Base-by-base conservation (phyloP, 2,113 vertebrate species). In the Prolemur simus region DNA sequence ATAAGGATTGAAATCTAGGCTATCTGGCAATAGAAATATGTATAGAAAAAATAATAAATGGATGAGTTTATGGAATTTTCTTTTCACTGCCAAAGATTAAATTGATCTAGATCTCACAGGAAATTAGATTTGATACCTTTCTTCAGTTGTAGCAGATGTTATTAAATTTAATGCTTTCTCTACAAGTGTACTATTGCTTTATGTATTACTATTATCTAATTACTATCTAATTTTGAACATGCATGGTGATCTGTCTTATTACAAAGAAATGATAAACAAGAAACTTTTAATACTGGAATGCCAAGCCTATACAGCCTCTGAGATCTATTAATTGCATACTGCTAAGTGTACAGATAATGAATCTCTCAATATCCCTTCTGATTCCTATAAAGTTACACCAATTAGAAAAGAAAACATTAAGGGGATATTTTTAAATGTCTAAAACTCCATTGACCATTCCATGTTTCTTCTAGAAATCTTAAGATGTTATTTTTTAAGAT, bases 131-230 rank as follows among this genome's bases (percentile, higher is more conserved):
- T 82, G 37, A 74, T 88, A 64, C 20, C 34, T 87, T 71, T 92
- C 81, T 82, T 97, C 49, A 60, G 64, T 47, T 47, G 34, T 52
- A 93, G 5, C 66, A 17, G 54, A 71, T 54, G 60, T 69, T 86
- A 96, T 88, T 91, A 96, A 93, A 91, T 94, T 88, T 69, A 96
- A 68, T 93, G 49, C 39, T 96, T 93, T 89, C 17, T 32, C 15
- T 95, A 88, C 82, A 93, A 45, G 13, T 85, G 14, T 82, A 93
- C 34, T 95, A 83, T 64, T 91, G 83, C 37, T 81, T 96, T 86
- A 86, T 73, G n/a, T 60, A 47, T 93, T 93, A 71, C 60, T 77
- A 15, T 91, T 95, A 96, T 88, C 71, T 96, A 96, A 88, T 96
- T 96, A 93, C 12, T 32, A 63, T 82, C 58, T 91, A 89, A 73